phyloP scores from a whole-genome alignment of 2,797 vertebrate genomes.

The Remorina albescens region DNA sequence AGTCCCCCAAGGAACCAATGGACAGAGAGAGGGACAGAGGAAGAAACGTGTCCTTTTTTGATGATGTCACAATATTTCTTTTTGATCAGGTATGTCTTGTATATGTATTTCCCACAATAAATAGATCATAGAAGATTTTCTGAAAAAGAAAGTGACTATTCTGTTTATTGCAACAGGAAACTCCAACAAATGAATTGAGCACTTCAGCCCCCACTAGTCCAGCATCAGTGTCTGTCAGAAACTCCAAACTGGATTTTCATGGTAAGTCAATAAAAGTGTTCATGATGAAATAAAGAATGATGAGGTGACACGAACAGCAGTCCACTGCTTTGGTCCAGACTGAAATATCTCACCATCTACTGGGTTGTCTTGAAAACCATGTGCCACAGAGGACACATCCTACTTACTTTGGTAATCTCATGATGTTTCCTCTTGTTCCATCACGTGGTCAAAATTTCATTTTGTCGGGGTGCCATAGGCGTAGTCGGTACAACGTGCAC shows the following conservation, averaged over 20 bases:
- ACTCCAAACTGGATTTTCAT: constrained; percentile 79
- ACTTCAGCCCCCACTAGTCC: constrained; percentile 84
- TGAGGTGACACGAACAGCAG: background rate
- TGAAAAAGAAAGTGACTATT: constrained; percentile 1
- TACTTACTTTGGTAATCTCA: background rate
- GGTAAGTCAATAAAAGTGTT: constrained; percentile 66
- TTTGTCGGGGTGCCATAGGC: too few species aligned
- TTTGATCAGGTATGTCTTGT: constrained; percentile 91
- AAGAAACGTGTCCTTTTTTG: constrained; percentile 95
- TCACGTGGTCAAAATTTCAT: too few species aligned
- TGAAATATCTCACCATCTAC: too few species aligned
- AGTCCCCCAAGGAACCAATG: constrained; percentile 90
- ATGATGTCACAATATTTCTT: constrained; percentile 96
- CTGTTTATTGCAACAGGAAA: constrained; percentile 85
- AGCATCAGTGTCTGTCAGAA: constrained; percentile 81
- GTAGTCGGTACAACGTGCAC: too few species aligned
- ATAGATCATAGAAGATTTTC: background rate
- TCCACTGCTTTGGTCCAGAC: background rate
- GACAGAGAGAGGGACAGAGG: constrained; percentile 90
- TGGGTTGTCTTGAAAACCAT: background rate
- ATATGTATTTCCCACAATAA: background rate
- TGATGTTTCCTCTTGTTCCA: background rate
- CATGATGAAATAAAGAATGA: constrained; percentile 4
- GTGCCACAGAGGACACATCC: background rate
- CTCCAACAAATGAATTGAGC: constrained; percentile 92